Evolutionary conservation across 2,888 invertebrate genomes (phyloP), one percentile per base, ranked within the genome.

Genomic region (Chrysolina haemoptera): DNA sequence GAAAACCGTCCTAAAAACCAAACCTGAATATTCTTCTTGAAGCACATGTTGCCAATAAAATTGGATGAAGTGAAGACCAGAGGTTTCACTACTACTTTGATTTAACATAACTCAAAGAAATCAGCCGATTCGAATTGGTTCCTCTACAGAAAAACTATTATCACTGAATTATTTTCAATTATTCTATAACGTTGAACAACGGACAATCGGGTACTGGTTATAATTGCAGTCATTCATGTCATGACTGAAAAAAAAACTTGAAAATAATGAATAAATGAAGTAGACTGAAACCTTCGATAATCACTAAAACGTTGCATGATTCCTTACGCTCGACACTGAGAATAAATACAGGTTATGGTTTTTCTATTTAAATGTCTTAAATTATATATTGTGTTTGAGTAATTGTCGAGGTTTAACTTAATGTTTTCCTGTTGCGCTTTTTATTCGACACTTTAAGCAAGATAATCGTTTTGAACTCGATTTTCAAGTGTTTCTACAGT

Each of bases 391-490:
- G n/a, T 50, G 1, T n/a, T 50, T 9, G 50, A n/a, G 16, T 50
- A 50, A 50, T 50, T 50, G 50, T 43, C 16, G n/a, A n/a, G 18
- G 10, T 50, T 50, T 50, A 50, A 4, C 50, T n/a, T 18, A 18
- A 50, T 18, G 18, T 18, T 50, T 50, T 50, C 50, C 50, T n/a
- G 65, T 22, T 48, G 22, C 65, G 43, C 43, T 63, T 63, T 63
- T 63, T 63, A 63, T 63, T 65, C 48, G 65, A 22, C 65, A 65
- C 65, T 46, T 65, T 48, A 48, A 65, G 48, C 6, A 18, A 4
- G 9, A 22, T 65, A 65, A 48, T 65, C 65, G 65, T 65, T 22
- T 27, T 5, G 65, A 65, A 65, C 65, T 50, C 50, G 50, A n/a
- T 8, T 5, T 9, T 14, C 11, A 43, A 43, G 12, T 43, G 43